Conservation (phyloP, 1,140 invertebrate species). For the Drosophila auraria region DNA sequence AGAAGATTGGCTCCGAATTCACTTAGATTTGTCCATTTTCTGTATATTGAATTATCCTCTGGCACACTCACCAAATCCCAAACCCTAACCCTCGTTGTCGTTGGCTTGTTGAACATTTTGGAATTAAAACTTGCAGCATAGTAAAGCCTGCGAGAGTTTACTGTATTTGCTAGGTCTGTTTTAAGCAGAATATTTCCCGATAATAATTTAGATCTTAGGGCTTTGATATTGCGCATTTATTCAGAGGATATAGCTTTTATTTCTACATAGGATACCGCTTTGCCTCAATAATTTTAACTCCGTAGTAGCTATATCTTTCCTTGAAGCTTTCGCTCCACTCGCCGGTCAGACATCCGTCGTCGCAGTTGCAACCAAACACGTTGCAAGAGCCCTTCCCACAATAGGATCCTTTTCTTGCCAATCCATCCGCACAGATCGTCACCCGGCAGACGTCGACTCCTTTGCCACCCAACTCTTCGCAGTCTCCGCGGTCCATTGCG, state of each 20-base stretch:
- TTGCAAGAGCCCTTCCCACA: background rate
- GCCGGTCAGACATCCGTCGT: background rate
- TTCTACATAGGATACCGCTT: no score
- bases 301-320: background rate
- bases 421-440: background rate
- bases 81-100: slow-evolving; percentile 1
- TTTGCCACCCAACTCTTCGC: background rate
- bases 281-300: background rate
- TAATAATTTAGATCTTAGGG: no score
- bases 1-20: slow-evolving; percentile 42
- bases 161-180: no score
- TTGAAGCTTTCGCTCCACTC: background rate
- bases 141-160: no score
- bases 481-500: background rate
- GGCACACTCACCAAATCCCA: slow-evolving; percentile 6
- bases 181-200: no score
- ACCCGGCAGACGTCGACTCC: background rate
- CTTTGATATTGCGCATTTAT: no score
- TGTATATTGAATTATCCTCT: background rate
- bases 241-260: no score
- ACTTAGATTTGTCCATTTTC: slow-evolving; percentile 1
- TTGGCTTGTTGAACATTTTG: background rate
- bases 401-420: background rate
- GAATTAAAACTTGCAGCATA: slow-evolving; percentile 9
- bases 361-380: background rate